phyloP scores from a whole-genome alignment of 2,888 invertebrate genomes.

The Spilarctia lutea region DNA sequence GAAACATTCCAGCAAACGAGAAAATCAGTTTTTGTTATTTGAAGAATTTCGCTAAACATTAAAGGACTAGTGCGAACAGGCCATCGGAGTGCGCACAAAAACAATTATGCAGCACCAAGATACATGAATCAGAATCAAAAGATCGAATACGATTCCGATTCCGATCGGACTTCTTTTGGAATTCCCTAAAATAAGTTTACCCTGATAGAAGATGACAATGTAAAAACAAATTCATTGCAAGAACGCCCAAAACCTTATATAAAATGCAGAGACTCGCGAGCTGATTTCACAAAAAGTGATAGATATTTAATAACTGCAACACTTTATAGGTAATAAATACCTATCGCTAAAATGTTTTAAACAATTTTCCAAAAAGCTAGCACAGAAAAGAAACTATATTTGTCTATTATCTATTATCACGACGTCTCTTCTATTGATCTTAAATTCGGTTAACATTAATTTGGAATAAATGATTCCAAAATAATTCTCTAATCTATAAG shows the following conservation, averaged over 20 bases:
- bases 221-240: conserved; percentile 69
- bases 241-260: conserved; percentile 58
- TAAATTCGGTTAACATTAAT: background rate
- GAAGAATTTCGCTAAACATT: conserved; percentile 75
- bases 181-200: conserved; percentile 58
- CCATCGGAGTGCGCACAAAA: conserved; percentile 76
- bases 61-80: conserved; percentile 77
- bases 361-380: background rate
- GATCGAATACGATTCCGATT: conserved; percentile 39
- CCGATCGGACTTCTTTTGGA: conserved; percentile 45
- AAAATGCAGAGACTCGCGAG: conserved; percentile 20
- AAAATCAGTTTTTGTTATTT: conserved; percentile 69
- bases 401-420: too few species aligned
- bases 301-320: background rate
- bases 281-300: background rate
- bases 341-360: too few species aligned
- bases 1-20: conserved; percentile 65
- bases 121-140: conserved; percentile 43
- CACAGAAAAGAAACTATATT: background rate
- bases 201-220: conserved; percentile 59
- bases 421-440: too few species aligned
- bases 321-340: background rate
- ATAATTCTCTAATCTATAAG: background rate
- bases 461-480: background rate
- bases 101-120: conserved; percentile 55